These are phyloP conservation scores for Myotis findleyi DNA, from an alignment of 2,797 vertebrate species.

Conservation along the genomic window DNA sequence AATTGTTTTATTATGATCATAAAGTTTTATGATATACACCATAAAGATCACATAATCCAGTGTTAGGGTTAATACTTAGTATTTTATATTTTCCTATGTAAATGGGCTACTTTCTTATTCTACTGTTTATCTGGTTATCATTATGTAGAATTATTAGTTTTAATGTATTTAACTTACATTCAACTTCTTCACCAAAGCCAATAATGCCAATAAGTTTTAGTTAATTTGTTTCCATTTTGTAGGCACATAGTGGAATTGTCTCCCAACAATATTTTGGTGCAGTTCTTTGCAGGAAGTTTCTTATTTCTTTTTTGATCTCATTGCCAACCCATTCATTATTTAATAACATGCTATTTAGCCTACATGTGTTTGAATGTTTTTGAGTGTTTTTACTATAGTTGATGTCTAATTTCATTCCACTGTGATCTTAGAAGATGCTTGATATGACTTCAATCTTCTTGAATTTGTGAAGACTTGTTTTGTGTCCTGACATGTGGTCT, in stretches of 20 bases:
- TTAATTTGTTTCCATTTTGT: neutral
- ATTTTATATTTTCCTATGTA: slow-evolving; percentile 19
- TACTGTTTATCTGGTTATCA: neutral
- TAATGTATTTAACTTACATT: neutral
- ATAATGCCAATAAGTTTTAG: neutral
- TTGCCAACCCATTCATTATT: no score
- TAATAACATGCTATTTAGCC: no score
- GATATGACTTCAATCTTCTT: no score
- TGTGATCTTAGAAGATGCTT: no score
- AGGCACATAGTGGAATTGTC: neutral
- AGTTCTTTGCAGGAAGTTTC: neutral
- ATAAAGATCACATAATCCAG: neutral
- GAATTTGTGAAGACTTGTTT: no score
- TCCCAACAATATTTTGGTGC: neutral
- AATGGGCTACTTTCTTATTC: neutral
- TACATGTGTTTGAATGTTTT: no score
- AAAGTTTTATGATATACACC: neutral
- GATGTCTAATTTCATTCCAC: no score
- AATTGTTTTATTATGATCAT: neutral
- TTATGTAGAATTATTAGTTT: slow-evolving; percentile 10
- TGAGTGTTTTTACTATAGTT: no score
- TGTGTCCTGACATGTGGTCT: no score
- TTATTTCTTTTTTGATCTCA: no score
- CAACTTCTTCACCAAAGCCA: neutral
- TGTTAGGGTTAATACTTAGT: neutral